Evolutionary conservation across 1,140 invertebrate species (phyloP), one percentile per base, ranked within the genome.

Genomic region (Phocides pigmalion): DNA sequence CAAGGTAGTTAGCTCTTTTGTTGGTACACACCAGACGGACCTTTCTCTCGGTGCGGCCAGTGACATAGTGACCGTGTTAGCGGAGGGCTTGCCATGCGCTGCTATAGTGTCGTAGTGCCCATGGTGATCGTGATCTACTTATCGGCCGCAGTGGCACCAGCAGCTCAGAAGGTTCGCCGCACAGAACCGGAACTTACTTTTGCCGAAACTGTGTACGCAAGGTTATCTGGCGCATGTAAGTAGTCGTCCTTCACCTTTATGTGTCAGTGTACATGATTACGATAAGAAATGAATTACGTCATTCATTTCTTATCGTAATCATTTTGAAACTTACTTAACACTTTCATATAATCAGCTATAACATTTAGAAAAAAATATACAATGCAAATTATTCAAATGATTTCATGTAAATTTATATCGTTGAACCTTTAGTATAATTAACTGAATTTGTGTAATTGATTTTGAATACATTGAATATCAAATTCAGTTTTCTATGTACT

Each of bases 21-120:
- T 70, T 64, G 62, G 65, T 46, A 54, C 64, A 66, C 54, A 53
- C 65, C 62, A 62, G 75, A 68, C 77, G 66, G 74, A 82, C 84
- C 87, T 89, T 87, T 90, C 86, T 89, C 87, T 89, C 64, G 50
- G 62, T 66, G 58, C 75, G 75, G 82, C 67, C 87, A 89, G 87
- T 88, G 87, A 80, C 81, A 88, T 68, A 82, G 82, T 87, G 83
- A 84, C 84, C 86, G 85, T 83, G 79, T 83, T 81, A 77, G 77
- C 65, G 72, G 78, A 81, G 76, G 79, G 81, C 72, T 78, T 74
- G 81, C 79, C 79, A 87, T 87, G 87, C 78, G 75, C 82, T 76
- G 76, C 65, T 64, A 75, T 63, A 73, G 50, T 47, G 56, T 72
- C 17, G 53, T 76, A 41, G 62, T 79, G 67, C 65, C 69, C 35